Base-by-base conservation (phyloP, 2,888 invertebrate genomes). In the Timandra comae region DNA sequence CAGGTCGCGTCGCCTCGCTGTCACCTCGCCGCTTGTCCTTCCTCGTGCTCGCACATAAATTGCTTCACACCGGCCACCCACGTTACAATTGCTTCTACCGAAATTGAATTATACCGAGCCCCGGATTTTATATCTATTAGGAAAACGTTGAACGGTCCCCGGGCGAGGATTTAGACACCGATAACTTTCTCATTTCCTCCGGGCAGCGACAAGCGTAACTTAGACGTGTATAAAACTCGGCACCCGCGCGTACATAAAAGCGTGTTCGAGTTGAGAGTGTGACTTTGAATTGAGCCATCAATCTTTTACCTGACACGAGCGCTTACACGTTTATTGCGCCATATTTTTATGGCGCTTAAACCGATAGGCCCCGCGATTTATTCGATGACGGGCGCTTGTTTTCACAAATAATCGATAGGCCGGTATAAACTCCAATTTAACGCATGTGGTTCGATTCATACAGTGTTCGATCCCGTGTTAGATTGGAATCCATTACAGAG, bases 131-230 rank as follows among this genome's bases (percentile, higher is more conserved):
- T 79, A 82, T 80, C 76, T 81, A 79, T 80, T 77, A 76, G 71
- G 69, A 71, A 69, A 72, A 70, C 73, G 69, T 60, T 71, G 66
- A 64, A 58, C 73, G 61, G 71, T 68, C 77, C 76, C 53, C 52
- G 70, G 70, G 73, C 58, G 57, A 67, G 74, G 80, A 75, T 81
- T 81, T 77, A 73, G 77, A 73, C 70, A 73, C 68, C 71, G 81
- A 80, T 81, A 82, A 81, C 78, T 77, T 82, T 78, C 76, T 77
- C 80, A 81, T 81, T 82, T 84, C 82, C 82, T 77, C 44, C 65
- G 67, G 68, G 61, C 63, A 63, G 57, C 56, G 57, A 55, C 53
- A 50, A 54, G 56, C 67, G 60, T 69, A 66, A 67, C 66, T 67
- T 64, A 59, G 60, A 57, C 63, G 59, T 57, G 54, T 66, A 67